Evolutionary conservation across 2,888 invertebrate genomes (phyloP).

Genomic region (Trissolcus japonicus): DNA sequence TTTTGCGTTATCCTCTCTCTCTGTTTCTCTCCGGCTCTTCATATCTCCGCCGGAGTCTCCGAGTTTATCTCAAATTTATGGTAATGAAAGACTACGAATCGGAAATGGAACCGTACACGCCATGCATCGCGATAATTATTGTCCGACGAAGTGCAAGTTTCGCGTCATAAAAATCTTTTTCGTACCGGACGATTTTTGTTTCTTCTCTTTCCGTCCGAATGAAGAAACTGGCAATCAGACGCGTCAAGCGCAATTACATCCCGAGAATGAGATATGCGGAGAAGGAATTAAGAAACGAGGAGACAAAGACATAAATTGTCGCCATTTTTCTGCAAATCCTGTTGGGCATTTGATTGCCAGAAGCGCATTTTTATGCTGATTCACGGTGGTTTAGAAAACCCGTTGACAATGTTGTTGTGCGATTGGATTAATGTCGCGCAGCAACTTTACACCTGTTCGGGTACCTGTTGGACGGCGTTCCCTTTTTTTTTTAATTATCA

Average conservation of each 20-base stretch:
- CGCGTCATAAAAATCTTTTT: slow-evolving; percentile 49
- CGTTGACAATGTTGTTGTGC: slow-evolving; percentile 33
- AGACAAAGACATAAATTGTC: slow-evolving; percentile 33
- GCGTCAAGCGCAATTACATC: slow-evolving; percentile 40
- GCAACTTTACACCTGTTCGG: slow-evolving; percentile 51
- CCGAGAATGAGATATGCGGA: slow-evolving; percentile 28
- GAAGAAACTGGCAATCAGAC: background rate
- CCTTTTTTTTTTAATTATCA: slow-evolving; percentile 58
- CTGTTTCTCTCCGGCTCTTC: slow-evolving; percentile 9
- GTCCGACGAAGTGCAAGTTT: slow-evolving; percentile 43
- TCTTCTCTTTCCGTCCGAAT: slow-evolving; percentile 5
- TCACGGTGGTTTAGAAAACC: slow-evolving; percentile 25
- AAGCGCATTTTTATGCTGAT: slow-evolving; percentile 22
- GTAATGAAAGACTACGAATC: slow-evolving; percentile 61
- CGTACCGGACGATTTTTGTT: background rate
- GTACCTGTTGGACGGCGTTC: slow-evolving; percentile 43
- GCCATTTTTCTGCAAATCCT: background rate
- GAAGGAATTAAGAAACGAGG: slow-evolving; percentile 33
- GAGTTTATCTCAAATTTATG: slow-evolving; percentile 62
- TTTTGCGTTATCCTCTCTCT: slow-evolving; percentile 37
- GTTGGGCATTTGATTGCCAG: slow-evolving; percentile 6
- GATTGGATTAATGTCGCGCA: slow-evolving; percentile 22
- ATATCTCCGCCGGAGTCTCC: slow-evolving; percentile 25
- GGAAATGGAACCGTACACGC: slow-evolving; percentile 56
- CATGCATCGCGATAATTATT: slow-evolving; percentile 52